phyloP scores from a whole-genome alignment of 2,797 vertebrate species.

The Saxicola maurus region DNA sequence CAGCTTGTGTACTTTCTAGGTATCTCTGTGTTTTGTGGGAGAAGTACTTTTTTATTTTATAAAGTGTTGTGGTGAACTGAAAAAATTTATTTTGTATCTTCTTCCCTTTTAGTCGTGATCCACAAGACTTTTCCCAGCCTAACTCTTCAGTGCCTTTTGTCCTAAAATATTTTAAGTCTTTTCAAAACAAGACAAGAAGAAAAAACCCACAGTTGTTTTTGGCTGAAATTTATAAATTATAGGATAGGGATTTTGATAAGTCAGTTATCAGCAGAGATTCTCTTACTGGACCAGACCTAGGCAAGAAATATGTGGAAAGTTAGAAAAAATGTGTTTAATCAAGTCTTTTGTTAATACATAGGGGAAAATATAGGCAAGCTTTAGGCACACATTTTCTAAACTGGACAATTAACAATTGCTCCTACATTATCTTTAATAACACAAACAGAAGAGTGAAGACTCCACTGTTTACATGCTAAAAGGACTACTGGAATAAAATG shows the following conservation, averaged over 20 bases:
- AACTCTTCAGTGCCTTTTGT: not conserved
- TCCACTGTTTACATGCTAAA: slow-evolving; percentile 5
- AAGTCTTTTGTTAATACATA: not conserved
- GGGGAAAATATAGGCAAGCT: not conserved
- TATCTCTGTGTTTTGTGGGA: not conserved
- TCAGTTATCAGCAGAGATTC: not conserved
- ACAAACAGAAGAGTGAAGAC: not conserved
- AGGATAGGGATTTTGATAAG: not conserved
- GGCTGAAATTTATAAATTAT: not conserved
- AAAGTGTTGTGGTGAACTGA: not conserved
- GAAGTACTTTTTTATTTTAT: not conserved
- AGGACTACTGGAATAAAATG: not conserved
- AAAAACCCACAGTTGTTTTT: accelerated
- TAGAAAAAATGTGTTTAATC: not conserved
- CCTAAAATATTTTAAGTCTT: not conserved
- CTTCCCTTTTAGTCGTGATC: not conserved
- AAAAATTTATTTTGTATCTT: not conserved
- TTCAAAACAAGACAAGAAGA: not conserved
- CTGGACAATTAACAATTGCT: not conserved
- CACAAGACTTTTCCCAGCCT: not conserved
- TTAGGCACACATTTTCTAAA: not conserved
- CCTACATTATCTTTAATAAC: not conserved
- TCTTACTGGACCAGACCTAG: not conserved
- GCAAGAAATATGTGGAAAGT: not conserved
- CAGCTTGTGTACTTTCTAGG: not conserved